phyloP scores from a whole-genome alignment of 2,797 vertebrate genomes.

The Rhabdophis nuchalis region DNA sequence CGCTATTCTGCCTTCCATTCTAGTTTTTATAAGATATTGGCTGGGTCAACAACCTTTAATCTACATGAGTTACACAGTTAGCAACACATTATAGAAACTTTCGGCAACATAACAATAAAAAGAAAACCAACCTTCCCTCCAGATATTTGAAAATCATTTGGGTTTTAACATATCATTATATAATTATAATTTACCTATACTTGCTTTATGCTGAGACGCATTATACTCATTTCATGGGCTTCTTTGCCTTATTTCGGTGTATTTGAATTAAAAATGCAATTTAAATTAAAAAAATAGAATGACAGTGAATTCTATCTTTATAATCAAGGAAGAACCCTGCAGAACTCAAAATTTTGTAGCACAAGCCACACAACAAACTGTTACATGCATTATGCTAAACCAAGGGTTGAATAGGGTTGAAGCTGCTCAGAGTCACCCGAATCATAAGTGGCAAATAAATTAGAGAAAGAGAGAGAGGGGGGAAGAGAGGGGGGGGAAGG shows the following conservation, averaged over 20 bases:
- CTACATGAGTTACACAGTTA: neutral
- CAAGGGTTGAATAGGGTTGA: neutral
- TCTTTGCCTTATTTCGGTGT: neutral
- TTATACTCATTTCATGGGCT: neutral
- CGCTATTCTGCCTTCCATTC: neutral
- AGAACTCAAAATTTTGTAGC: neutral
- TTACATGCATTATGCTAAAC: neutral
- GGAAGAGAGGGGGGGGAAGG: too few species aligned
- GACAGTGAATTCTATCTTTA: neutral
- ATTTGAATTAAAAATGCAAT: neutral
- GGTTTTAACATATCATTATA: neutral
- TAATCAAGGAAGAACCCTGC: neutral
- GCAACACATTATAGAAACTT: neutral
- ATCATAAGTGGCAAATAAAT: neutral
- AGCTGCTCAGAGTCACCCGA: neutral
- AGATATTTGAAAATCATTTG: neutral
- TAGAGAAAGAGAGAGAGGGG: neutral
- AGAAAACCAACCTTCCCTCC: neutral
- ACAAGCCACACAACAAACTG: neutral
- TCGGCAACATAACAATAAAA: too few species aligned
- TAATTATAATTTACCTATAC: neutral
- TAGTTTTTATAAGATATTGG: neutral
- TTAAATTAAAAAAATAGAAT: neutral
- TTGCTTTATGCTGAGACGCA: neutral
- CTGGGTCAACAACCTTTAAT: neutral